These are phyloP conservation scores for Dynastes maya DNA, from an alignment of 2,888 invertebrate species.

Conservation along the genomic window DNA sequence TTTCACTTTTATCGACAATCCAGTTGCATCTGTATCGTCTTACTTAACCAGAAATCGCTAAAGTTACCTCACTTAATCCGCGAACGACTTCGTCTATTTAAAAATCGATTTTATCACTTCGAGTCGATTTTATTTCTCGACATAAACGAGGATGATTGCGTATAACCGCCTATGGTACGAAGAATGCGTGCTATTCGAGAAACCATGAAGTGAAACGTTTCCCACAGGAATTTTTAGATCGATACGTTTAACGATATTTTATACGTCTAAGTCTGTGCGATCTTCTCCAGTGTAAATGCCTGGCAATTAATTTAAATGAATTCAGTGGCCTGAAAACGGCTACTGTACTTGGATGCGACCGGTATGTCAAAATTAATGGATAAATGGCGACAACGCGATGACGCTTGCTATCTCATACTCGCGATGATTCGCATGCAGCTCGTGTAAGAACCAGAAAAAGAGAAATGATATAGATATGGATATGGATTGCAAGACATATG, in stretches of 20 bases:
- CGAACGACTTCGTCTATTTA: background rate
- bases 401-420: slow-evolving; percentile 15
- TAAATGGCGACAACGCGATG: slow-evolving; percentile 7
- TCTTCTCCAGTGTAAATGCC: slow-evolving; percentile 7
- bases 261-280: slow-evolving; percentile 21
- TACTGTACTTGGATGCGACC: slow-evolving; percentile 39
- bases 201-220: slow-evolving; percentile 20
- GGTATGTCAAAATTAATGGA: slow-evolving; percentile 28
- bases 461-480: background rate
- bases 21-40: background rate
- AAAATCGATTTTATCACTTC: slow-evolving; percentile 20
- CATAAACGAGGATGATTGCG: slow-evolving; percentile 11
- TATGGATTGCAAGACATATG: background rate
- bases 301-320: slow-evolving; percentile 44
- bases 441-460: background rate
- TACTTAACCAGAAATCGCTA: background rate
- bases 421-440: background rate
- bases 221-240: slow-evolving; percentile 32
- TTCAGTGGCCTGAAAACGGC: slow-evolving; percentile 23
- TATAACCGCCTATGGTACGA: background rate
- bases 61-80: background rate
- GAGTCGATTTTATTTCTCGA: background rate
- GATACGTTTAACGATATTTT: slow-evolving; percentile 36
- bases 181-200: slow-evolving; percentile 16
- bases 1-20: background rate